Base-by-base conservation (phyloP, 2,888 invertebrate species). In the Oscheius sp. region DNA sequence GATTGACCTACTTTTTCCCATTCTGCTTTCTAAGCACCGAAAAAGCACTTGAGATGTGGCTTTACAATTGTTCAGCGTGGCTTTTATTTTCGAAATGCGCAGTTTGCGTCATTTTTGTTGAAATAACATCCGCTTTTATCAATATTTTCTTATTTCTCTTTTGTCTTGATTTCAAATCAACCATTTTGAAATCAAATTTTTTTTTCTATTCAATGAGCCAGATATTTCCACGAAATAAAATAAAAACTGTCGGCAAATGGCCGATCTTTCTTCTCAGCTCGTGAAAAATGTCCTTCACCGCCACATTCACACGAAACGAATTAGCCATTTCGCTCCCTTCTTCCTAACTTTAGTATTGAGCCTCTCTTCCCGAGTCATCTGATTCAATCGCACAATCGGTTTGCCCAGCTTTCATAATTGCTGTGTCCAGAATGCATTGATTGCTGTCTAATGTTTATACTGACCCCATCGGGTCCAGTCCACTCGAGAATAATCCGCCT, bases 351-450 rank as follows among this genome's bases (percentile, higher is more conserved):
- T n/a, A n/a, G n/a, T n/a, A n/a, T n/a, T n/a, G n/a, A n/a, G n/a
- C 48, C 23, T 48, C 20, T 25, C 48, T 20, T 12, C 3, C 12
- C 48, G 48, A 48, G 23, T 48, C n/a, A n/a, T n/a, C n/a, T n/a
- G n/a, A n/a, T n/a, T n/a, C n/a, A n/a, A n/a, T n/a, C n/a, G n/a
- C n/a, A n/a, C n/a, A n/a, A n/a, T n/a, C 42, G 48, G 55, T 55
- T 55, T 55, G 34, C 33, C 34, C 55, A 31, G 55, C 55, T 55
- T 55, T 55, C 55, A 55, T 55, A 55, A 55, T 55, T 55, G 55
- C 55, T 27, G 4, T n/a, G 34, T 23, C 34, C n/a, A n/a, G n/a
- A 20, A n/a, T 33, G 55, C 55, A 55, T 55, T 55, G 55, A 55
- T 55, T 55, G n/a, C 25, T 34, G 20, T 33, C 33, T 17, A n/a